Percentiles rank a stretch among this genome's conserved stretches.
These are phyloP conservation scores for Clitarchus hookeri DNA, from an alignment of 2,888 invertebrate genomes.

Conservation along the genomic window DNA sequence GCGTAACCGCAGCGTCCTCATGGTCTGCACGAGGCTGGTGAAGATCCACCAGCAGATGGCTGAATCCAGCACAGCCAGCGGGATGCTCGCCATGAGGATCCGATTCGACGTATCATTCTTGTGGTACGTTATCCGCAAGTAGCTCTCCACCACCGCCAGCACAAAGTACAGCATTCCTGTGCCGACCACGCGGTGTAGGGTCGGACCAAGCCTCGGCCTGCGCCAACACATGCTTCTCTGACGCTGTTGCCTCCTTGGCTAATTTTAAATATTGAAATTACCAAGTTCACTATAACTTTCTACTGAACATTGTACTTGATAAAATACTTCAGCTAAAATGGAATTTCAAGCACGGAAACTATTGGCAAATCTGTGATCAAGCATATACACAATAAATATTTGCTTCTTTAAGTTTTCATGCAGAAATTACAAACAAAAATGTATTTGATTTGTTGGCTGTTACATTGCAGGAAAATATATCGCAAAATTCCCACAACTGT, in stretches of 20 bases:
- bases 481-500: no score
- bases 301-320: no score
- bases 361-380: no score
- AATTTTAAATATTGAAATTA: neutral
- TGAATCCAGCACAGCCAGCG: constrained; percentile 82
- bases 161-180: constrained; percentile 83
- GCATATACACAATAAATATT: no score
- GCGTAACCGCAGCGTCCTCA: constrained; percentile 82
- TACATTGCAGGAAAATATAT: no score
- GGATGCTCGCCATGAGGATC: constrained; percentile 78
- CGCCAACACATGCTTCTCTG: constrained; percentile 28
- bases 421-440: no score
- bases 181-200: constrained; percentile 84
- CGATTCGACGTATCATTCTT: constrained; percentile 67
- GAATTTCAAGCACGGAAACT: no score
- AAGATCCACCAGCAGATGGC: constrained; percentile 96
- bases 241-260: neutral
- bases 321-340: no score
- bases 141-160: constrained; percentile 84
- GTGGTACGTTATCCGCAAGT: constrained; percentile 69
- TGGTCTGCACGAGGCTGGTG: constrained; percentile 85
- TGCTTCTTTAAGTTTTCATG: no score
- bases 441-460: no score
- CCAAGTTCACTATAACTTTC: neutral
- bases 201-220: constrained; percentile 85